Base-by-base conservation (phyloP, 2,113 vertebrate genomes). In the Pseudolaguvia tuberculata region DNA sequence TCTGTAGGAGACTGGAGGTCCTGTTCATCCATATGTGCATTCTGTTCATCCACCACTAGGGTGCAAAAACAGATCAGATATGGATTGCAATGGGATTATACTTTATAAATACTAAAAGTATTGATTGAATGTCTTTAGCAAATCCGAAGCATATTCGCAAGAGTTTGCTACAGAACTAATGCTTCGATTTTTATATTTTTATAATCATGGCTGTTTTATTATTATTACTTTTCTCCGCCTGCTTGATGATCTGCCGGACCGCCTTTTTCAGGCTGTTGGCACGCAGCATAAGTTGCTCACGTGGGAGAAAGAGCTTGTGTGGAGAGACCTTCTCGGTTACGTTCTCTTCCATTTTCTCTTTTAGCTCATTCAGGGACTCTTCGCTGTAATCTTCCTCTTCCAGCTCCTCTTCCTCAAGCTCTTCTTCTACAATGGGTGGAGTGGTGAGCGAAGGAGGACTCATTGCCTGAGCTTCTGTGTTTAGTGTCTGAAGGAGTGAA, bases 251-350 rank as follows among this genome's bases (percentile, higher is more conserved):
- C 84, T 97, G 94, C 61, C 96, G 89, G 70, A 99, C 93, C 0
- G 96, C 97, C 81, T 98, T 98, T 89, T 98, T 98, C 85, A 99
- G 88, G 80, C 97, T 99, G 88, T 99, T 96, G 66, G 96, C 97
- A 39, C 97, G 83, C 15, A 96, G 89, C 94, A 98, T 93, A 72
- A 99, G 88, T 81, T 95, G 94, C 76, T 98, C 94, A 50, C 89
- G 90, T 1, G 94, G 91, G 72, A 89, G 95, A 82, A 92, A 89
- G 59, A 92, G 83, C 80, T 91, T 93, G 73, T 91, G 91, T 0
- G 86, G 86, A 3, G 89, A 88, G 27, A 88, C 85, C 71, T 94
- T 94, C 83, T 90, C 89, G 0, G 90, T 85, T 71, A 92, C 85
- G 61, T 91, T 92, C 67, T 94, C 93, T 0, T 70, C 58, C 80